These are phyloP conservation scores for Apodemus sylvaticus DNA, from an alignment of 2,113 vertebrate species.

Conservation along the genomic window DNA sequence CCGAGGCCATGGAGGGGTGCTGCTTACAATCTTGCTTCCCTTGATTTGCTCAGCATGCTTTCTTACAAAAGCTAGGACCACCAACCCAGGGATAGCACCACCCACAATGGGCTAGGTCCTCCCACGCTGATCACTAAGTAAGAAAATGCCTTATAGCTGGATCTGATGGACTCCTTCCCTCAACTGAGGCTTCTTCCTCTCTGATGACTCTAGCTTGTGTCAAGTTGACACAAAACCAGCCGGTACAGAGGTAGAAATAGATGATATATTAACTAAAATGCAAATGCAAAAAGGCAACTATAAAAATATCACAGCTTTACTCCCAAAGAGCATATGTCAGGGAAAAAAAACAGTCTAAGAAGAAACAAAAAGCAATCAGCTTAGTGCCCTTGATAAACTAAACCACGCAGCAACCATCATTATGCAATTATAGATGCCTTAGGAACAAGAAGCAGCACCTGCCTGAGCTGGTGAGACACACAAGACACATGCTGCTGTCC, in stretches of 20 bases:
- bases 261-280: not conserved
- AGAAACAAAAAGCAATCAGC: conserved; percentile 34
- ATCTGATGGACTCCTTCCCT: not conserved
- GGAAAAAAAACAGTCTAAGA: not conserved
- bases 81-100: not conserved
- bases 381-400: conserved; percentile 6
- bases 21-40: not conserved
- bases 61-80: not conserved
- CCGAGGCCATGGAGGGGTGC: not conserved
- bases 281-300: not conserved
- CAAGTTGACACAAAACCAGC: not conserved
- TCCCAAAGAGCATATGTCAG: not conserved
- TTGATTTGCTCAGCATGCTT: not conserved
- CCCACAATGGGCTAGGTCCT: not conserved
- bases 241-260: not conserved
- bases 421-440: not conserved
- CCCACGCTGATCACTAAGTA: not conserved
- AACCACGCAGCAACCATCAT: not conserved
- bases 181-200: not conserved
- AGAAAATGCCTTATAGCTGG: not conserved
- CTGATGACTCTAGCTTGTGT: not conserved
- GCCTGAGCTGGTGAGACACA: not conserved
- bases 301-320: conserved; percentile 21
- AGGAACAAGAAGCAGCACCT: conserved; percentile 40
- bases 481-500: not conserved